phyloP scores from a whole-genome alignment of 2,888 invertebrate species.

The Eilema caniola region DNA sequence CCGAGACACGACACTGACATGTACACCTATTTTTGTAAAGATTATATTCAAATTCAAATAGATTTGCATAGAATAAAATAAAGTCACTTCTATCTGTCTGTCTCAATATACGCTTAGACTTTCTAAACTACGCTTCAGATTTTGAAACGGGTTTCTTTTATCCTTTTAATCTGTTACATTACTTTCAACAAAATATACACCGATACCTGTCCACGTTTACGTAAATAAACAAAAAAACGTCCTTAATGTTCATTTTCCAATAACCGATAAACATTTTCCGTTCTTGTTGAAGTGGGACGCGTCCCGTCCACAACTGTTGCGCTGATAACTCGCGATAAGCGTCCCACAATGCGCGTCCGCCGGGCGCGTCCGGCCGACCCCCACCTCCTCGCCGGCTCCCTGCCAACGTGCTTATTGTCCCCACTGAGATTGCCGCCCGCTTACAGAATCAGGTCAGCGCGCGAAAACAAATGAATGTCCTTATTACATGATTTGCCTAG shows the following conservation, averaged over 20 bases:
- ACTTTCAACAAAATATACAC: too few species aligned
- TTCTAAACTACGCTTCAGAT: too few species aligned
- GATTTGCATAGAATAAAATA: too few species aligned
- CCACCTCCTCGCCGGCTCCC: slow-evolving; percentile 18
- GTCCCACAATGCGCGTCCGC: slow-evolving; percentile 45
- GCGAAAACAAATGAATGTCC: slow-evolving; percentile 9
- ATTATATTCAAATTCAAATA: too few species aligned
- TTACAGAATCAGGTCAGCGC: slow-evolving; percentile 31
- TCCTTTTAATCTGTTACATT: too few species aligned
- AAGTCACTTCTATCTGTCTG: too few species aligned
- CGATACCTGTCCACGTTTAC: background rate
- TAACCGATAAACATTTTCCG: slow-evolving; percentile 4
- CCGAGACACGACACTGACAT: too few species aligned
- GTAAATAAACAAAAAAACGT: background rate
- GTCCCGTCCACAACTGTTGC: slow-evolving; percentile 42
- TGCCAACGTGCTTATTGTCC: slow-evolving; percentile 22
- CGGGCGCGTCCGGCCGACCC: slow-evolving; percentile 37
- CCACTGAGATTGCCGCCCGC: slow-evolving; percentile 21
- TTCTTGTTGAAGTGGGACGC: background rate
- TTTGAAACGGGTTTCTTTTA: too few species aligned
- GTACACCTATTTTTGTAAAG: too few species aligned
- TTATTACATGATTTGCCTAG: slow-evolving; percentile 1
- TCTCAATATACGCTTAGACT: too few species aligned
- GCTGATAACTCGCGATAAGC: slow-evolving; percentile 34
- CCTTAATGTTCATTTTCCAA: slow-evolving; percentile 12